Evolutionary conservation across 2,888 invertebrate species (phyloP), one percentile per base, ranked within the genome.

Genomic region (Myopa tessellatipennis): DNA sequence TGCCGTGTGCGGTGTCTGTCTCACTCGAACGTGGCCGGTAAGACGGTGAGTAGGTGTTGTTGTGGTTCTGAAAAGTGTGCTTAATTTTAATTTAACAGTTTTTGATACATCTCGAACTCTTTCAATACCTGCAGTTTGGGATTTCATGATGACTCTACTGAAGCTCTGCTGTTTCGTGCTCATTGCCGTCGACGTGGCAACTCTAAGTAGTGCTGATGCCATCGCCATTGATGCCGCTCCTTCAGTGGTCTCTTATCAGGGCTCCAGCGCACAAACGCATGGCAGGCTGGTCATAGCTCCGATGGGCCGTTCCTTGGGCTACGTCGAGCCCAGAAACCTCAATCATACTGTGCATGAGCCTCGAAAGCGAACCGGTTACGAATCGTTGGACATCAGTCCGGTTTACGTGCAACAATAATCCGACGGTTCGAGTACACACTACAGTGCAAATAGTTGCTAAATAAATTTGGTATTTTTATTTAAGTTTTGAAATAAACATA

Each of bases 281-380:
- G 85, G 87, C n/a, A 85, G 86, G 45, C 84, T 87, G 40, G 87
- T 87, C 3, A 85, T 87, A 7, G 86, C 87, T 34, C 87, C 87
- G n/a, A 87, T 87, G 83, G 87, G 87, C 10, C 85, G 87, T 18
- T 81, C 87, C 0, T 36, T 87, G 77, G 87, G 87, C 63, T 87
- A 87, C 80, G 85, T 87, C 50, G 86, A 86, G 65, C 87, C 87
- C 4, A 85, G 85, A 5, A 85, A 87, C 79, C 81, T 87, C 1
- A 87, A 87, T 82, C 84, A 83, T 6, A 87, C 87, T 0, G 82
- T 85, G 3, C 83, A 82, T 65, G 82, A 84, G 4, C 82, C 80
- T 5, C 82, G 82, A 34, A 81, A 80, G 45, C 82, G 74, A 81
- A 83, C 67, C 52, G 73, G 78, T 52, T 82, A 79, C 71, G 79